phyloP scores from a whole-genome alignment of 2,113 vertebrate genomes.

The Toxotes jaculatrix region DNA sequence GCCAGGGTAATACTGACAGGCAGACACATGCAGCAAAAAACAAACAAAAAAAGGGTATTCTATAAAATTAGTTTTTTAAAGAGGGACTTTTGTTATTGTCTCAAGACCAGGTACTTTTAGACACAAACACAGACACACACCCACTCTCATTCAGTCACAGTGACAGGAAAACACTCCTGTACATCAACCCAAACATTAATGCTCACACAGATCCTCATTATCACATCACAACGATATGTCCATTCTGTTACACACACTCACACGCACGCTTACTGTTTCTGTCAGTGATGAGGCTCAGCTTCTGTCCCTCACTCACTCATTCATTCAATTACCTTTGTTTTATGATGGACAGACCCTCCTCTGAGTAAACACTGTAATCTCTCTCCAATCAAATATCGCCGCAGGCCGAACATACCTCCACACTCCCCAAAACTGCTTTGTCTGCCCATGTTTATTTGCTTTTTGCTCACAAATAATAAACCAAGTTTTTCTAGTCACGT shows the following conservation, averaged over 20 bases:
- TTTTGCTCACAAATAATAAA: not conserved
- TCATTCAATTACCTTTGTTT: slow-evolving; percentile 45
- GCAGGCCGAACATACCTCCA: slow-evolving; percentile 12
- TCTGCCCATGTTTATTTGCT: slow-evolving; percentile 28
- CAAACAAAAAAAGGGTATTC: not conserved
- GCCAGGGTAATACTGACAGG: not conserved
- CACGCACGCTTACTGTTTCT: not conserved
- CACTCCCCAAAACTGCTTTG: not conserved
- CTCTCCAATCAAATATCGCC: slow-evolving; percentile 54
- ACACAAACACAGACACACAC: not conserved
- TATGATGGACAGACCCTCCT: slow-evolving; percentile 46
- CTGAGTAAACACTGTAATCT: slow-evolving; percentile 55
- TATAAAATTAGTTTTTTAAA: not conserved
- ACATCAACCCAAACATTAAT: not conserved
- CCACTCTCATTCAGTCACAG: not conserved
- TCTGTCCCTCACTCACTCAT: slow-evolving; percentile 5
- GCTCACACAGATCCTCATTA: not conserved
- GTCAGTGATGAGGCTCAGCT: slow-evolving; percentile 12
- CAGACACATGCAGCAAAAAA: not conserved
- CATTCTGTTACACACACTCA: slow-evolving; percentile 11
- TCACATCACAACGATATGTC: not conserved
- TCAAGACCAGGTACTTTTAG: not conserved
- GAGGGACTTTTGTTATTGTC: not conserved
- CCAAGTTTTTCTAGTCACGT: not conserved
- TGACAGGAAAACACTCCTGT: not conserved